Evolutionary conservation across 2,797 vertebrate genomes (phyloP), one percentile per base, ranked within the genome.

Genomic region (Odontamblyopus lacepedii): DNA sequence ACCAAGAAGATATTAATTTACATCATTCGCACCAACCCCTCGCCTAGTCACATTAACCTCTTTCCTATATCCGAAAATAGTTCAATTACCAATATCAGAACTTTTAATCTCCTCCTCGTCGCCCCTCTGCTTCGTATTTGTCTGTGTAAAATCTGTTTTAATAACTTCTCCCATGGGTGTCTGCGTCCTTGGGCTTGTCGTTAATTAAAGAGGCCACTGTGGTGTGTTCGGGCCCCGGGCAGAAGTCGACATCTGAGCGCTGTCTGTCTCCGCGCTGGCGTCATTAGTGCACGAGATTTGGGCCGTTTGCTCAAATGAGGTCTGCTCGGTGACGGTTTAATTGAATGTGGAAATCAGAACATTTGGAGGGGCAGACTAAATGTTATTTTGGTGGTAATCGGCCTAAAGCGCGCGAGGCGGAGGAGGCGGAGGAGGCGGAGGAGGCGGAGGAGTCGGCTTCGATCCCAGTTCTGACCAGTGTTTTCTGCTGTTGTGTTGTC

Each of bases 201-300:
- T 80, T 78, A 76, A 80, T 75, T 78, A 76, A 72, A 72, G 41
- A 66, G 69, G 71, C 73, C 74, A 76, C 57, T 26, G 63, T 55
- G 75, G n/a, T 8, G 26, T 50, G 61, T 18, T 23, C 18, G 44
- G 29, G 29, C 67, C 69, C 55, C 41, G 0, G 35, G 71, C 69
- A 62, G 19, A 74, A 70, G 67, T 67, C 66, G 65, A 78, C 75
- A 56, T 70, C 63, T 72, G 66, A 23, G 5, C 73, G 32, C 63
- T 55, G 65, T 53, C 65, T 55, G 48, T 53, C 50, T 55, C 41
- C 23, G 26, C 63, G n/a, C 63, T 4, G 38, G 29, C 48, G 23
- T 67, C 27, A 67, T 67, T 67, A 53, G 29, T 6, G 16, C 16
- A 29, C 55, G 50, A 50, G 15, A 29, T 50, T 38, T 18, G 18